Percentiles rank a stretch among this genome's conserved stretches.
Evolutionary conservation across 2,888 invertebrate genomes (phyloP).

Genomic region (Catocala fraxini): DNA sequence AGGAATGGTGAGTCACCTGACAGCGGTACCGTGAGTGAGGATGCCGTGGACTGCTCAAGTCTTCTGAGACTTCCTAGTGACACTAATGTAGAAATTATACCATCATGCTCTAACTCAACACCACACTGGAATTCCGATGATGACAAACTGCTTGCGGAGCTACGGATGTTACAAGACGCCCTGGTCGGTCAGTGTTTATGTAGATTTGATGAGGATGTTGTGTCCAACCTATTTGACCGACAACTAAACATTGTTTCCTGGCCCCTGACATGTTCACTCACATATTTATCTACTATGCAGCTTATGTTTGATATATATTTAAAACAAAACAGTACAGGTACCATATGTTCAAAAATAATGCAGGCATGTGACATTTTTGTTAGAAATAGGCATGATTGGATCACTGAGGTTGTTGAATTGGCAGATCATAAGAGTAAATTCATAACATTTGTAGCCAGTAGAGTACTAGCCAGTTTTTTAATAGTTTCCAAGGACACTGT

Average conservation of each 20-base stretch:
- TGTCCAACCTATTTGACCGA: conserved; percentile 91
- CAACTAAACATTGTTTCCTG: conserved; percentile 83
- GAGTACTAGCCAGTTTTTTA: conserved; percentile 93
- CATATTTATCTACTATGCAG: conserved; percentile 94
- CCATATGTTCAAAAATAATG: conserved; percentile 93
- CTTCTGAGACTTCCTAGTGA: conserved; percentile 74
- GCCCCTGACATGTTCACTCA: conserved; percentile 87
- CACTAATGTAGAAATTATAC: conserved; percentile 70
- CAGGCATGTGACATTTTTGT: conserved; percentile 93
- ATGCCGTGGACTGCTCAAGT: conserved; percentile 83
- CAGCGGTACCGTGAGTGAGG: conserved; percentile 84
- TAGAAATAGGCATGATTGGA: conserved; percentile 93
- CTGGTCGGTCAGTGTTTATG: conserved; percentile 93
- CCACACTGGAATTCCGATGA: conserved; percentile 75
- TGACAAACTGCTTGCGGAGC: conserved; percentile 80
- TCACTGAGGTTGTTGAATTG: conserved; percentile 94
- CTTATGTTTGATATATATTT: conserved; percentile 94
- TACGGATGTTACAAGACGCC: conserved; percentile 89
- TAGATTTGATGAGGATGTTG: conserved; percentile 90
- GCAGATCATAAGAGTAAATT: conserved; percentile 93
- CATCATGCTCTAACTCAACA: conserved; percentile 75
- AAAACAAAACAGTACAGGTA: conserved; percentile 94
- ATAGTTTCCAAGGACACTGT: conserved; percentile 94
- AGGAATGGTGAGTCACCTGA: conserved; percentile 83
- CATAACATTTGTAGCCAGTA: conserved; percentile 93